A percentile compares a stretch with the other conserved stretches of the same genome.
These are phyloP conservation scores for Dromococcyx pavoninus DNA, from an alignment of 2,797 vertebrate species.

Conservation along the genomic window DNA sequence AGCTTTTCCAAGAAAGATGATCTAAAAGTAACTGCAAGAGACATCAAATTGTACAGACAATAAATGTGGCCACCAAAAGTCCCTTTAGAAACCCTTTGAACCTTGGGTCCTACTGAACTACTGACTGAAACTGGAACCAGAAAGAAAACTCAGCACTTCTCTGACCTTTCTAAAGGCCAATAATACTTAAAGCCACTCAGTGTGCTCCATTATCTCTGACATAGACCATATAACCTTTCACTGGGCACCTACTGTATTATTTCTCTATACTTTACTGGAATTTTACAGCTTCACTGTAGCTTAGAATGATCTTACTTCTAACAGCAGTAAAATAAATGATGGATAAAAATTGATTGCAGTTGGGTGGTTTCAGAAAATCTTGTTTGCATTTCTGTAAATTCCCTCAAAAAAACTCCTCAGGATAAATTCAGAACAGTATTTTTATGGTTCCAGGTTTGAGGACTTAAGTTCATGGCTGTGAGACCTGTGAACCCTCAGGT, in stretches of 20 bases:
- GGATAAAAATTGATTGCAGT: not conserved
- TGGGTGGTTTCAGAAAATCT: not conserved
- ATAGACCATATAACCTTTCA: not conserved
- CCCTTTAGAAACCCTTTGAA: not conserved
- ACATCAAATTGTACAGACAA: not conserved
- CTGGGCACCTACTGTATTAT: not conserved
- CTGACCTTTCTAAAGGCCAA: conserved; percentile 59
- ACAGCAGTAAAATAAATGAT: not conserved
- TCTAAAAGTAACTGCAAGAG: not conserved
- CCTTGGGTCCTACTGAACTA: not conserved
- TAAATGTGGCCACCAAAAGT: not conserved
- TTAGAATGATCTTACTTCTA: not conserved
- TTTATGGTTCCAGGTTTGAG: not conserved
- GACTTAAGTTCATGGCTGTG: not conserved
- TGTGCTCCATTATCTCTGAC: not conserved
- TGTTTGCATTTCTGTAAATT: not conserved
- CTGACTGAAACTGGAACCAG: conserved; percentile 26
- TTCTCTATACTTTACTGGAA: not conserved
- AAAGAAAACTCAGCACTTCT: conserved; percentile 49
- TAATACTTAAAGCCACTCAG: not conserved
- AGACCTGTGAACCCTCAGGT: not conserved
- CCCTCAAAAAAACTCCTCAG: not conserved
- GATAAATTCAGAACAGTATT: not conserved
- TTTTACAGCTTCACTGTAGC: not conserved
- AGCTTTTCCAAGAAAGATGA: conserved; percentile 50